Conservation (phyloP, 2,797 vertebrate genomes). For the Strix occidentalis region DNA sequence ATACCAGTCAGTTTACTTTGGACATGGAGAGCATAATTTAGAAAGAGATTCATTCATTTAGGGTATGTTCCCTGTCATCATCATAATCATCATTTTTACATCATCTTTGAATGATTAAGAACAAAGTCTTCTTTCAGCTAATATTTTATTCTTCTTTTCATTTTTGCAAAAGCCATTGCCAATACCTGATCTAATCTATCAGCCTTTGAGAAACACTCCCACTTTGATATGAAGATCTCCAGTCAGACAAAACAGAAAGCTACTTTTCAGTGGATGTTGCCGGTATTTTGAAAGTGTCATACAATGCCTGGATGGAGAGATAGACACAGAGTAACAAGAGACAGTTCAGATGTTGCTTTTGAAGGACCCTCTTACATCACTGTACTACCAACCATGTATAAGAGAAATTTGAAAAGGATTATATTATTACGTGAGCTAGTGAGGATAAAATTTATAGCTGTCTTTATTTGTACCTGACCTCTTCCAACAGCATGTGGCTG, state of each 20-base stretch:
- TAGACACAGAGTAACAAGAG: neutral
- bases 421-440: neutral
- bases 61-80: neutral
- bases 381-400: neutral
- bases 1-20: neutral
- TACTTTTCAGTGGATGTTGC: neutral
- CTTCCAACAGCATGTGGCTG: neutral
- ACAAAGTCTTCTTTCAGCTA: neutral
- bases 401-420: neutral
- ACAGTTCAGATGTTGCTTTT: neutral
- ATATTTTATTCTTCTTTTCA: neutral
- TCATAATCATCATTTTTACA: neutral
- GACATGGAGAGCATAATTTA: neutral
- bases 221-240: neutral
- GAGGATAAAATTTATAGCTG: neutral
- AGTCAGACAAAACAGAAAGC: neutral
- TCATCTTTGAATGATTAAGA: neutral
- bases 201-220: neutral
- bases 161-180: neutral
- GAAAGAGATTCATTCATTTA: neutral
- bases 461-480: neutral
- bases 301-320: no score
- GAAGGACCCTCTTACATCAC: neutral
- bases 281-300: neutral
- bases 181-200: neutral